A percentile compares a stretch with the other conserved stretches of the same genome.
phyloP scores from a whole-genome alignment of 2,888 invertebrate species.

The Troglohyphantes excavatus region DNA sequence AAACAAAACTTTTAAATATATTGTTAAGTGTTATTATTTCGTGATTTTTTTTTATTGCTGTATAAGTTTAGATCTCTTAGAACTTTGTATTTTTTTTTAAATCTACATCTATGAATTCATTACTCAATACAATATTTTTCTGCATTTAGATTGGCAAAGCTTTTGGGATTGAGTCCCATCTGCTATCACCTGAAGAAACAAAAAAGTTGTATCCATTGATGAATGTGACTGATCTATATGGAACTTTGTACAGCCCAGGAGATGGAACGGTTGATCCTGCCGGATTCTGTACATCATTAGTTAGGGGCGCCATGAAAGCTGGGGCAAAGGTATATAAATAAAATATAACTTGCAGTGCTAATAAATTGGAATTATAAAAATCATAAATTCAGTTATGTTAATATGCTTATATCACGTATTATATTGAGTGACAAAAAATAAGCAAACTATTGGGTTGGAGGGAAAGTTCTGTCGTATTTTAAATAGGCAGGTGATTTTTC shows the following conservation, averaged over 20 bases:
- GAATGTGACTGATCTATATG: slow-evolving; percentile 88
- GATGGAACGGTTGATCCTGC: slow-evolving; percentile 94
- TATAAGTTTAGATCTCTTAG: too few species aligned
- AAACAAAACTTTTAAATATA: too few species aligned
- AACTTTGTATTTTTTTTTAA: neutral
- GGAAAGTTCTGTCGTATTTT: too few species aligned
- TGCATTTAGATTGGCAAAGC: slow-evolving; percentile 86
- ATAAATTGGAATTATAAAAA: too few species aligned
- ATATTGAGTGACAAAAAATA: too few species aligned
- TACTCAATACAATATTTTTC: neutral
- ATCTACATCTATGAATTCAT: neutral
- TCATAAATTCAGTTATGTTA: too few species aligned
- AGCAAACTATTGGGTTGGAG: too few species aligned
- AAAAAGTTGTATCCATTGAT: slow-evolving; percentile 90
- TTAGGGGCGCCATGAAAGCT: slow-evolving; percentile 87
- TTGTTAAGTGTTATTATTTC: too few species aligned
- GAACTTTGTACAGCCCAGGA: slow-evolving; percentile 89
- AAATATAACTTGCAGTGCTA: too few species aligned
- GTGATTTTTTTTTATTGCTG: too few species aligned
- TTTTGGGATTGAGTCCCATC: slow-evolving; percentile 89
- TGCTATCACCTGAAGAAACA: slow-evolving; percentile 89
- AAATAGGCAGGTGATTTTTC: too few species aligned
- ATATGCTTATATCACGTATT: too few species aligned
- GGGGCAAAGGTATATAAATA: slow-evolving; percentile 89
- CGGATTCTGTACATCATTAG: slow-evolving; percentile 89